Percentiles rank a stretch among this genome's conserved stretches.
phyloP scores from a whole-genome alignment of 2,888 invertebrate species.

The Punctoribates punctum region DNA sequence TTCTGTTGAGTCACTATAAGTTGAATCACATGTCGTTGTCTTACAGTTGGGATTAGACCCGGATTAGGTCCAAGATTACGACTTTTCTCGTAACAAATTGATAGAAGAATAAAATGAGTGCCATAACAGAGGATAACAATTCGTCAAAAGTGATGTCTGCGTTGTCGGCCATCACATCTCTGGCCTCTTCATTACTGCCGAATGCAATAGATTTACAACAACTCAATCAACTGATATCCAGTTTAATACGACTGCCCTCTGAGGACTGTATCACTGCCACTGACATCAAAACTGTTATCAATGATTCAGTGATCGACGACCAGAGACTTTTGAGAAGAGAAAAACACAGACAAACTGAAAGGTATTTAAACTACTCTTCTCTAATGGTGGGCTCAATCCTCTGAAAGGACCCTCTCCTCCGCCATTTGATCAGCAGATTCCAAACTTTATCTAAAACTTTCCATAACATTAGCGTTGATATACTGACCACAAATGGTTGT shows the following conservation, averaged over 20 bases:
- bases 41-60: not conserved
- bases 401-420: too few species aligned
- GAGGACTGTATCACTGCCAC: not conserved
- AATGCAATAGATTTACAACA: not conserved
- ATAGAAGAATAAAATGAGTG: not conserved
- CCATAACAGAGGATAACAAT: not conserved
- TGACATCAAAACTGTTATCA: not conserved
- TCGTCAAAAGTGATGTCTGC: not conserved
- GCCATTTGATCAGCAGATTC: too few species aligned
- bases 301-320: not conserved
- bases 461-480: too few species aligned
- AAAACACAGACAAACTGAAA: not conserved
- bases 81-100: not conserved
- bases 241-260: not conserved
- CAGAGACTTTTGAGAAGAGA: not conserved
- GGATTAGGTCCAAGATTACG: not conserved
- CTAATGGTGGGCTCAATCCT: not conserved
- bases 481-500: too few species aligned
- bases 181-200: not conserved
- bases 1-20: not conserved
- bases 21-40: not conserved
- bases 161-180: not conserved
- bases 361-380: not conserved
- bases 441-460: too few species aligned
- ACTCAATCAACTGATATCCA: not conserved